Evolutionary conservation across 2,113 vertebrate genomes (phyloP).

Genomic region (Saguinus imperator): DNA sequence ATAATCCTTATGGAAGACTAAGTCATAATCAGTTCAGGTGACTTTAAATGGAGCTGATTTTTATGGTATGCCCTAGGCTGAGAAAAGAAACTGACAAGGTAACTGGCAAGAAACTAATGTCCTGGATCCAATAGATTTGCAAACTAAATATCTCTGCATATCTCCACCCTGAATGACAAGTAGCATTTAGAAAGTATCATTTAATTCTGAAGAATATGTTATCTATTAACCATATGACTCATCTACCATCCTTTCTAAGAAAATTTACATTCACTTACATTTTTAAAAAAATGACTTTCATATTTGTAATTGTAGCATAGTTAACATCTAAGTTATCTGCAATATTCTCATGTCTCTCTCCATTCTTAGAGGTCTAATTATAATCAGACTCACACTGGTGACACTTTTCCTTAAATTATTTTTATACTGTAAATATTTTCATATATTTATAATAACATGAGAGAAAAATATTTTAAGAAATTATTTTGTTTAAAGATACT

Average conservation of each 20-base stretch:
- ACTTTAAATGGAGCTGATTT: conserved; percentile 20
- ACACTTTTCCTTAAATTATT: not conserved
- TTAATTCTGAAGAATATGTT: not conserved
- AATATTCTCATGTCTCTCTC: not conserved
- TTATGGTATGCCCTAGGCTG: not conserved
- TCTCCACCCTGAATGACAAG: not conserved
- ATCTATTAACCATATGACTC: not conserved
- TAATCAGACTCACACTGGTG: not conserved
- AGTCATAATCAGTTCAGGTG: not conserved
- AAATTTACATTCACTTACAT: not conserved
- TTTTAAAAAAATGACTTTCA: not conserved
- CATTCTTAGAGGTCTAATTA: not conserved
- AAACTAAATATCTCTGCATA: not conserved
- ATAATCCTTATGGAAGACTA: not conserved
- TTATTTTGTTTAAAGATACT: conserved; percentile 11
- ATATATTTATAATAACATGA: not conserved
- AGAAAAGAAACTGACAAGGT: conserved; percentile 16
- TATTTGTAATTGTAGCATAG: not conserved
- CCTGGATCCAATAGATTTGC: not conserved
- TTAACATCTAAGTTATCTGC: not conserved
- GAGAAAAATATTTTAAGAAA: not conserved
- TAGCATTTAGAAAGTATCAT: not conserved
- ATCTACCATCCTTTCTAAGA: not conserved
- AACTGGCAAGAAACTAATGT: conserved; percentile 10
- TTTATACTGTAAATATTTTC: not conserved